Percentiles rank a stretch among this genome's conserved stretches.
These are phyloP conservation scores for Amphiprion percula DNA, from an alignment of 2,113 vertebrate genomes.

Conservation along the genomic window DNA sequence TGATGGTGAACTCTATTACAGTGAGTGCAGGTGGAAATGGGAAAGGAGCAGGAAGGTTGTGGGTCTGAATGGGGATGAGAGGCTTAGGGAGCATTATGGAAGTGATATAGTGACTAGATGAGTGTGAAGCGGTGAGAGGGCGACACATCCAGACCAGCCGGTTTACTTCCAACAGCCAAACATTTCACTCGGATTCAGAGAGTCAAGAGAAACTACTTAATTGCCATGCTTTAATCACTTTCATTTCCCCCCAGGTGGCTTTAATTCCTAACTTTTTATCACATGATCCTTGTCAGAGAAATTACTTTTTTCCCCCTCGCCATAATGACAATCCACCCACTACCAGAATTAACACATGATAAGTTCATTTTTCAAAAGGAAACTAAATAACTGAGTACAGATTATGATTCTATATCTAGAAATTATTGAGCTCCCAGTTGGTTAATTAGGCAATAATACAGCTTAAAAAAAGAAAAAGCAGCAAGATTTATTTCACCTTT, in stretches of 20 bases:
- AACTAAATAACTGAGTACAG: slow-evolving; percentile 34
- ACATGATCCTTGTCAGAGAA: slow-evolving; percentile 45
- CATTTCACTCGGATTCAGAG: no score
- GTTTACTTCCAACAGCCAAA: no score
- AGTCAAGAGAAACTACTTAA: slow-evolving; percentile 40
- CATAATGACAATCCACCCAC: slow-evolving; percentile 8
- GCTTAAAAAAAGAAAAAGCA: not conserved
- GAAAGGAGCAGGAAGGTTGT: slow-evolving; percentile 33
- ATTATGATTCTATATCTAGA: slow-evolving; percentile 32
- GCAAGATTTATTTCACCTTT: no score
- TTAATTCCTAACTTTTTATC: slow-evolving; percentile 50
- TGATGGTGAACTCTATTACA: slow-evolving; percentile 75
- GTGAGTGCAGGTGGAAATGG: slow-evolving; percentile 70
- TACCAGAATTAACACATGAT: slow-evolving; percentile 17
- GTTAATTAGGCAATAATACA: slow-evolving; percentile 28
- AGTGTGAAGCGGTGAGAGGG: slow-evolving; percentile 17
- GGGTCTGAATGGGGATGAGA: slow-evolving; percentile 62
- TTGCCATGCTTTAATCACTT: slow-evolving; percentile 47
- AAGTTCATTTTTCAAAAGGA: slow-evolving; percentile 24
- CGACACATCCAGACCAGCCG: no score
- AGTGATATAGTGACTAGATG: slow-evolving; percentile 46
- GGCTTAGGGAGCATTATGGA: slow-evolving; percentile 57
- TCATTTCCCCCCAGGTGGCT: slow-evolving; percentile 27
- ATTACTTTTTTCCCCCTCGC: slow-evolving; percentile 16
- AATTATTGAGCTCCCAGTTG: slow-evolving; percentile 11